Base-by-base conservation (phyloP, 2,888 invertebrate genomes). In the Scaptomyza cyrtandrae region DNA sequence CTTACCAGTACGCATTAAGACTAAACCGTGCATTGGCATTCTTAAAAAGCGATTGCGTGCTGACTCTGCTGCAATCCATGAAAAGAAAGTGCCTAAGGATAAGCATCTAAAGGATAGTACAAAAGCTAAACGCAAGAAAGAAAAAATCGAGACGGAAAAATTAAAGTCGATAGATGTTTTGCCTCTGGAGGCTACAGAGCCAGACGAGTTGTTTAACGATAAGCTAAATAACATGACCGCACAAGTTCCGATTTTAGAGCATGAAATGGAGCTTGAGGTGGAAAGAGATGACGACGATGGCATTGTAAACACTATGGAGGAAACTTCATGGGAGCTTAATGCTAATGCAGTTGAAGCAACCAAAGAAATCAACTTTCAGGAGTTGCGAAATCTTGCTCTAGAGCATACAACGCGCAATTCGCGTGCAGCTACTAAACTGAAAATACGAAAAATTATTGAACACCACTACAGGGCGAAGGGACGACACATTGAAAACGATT, bases 21-120 rank as follows among this genome's bases (percentile, higher is more conserved):
- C 96, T 1, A 97, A 96, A 90, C 97, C 97, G 1, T 95, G 95
- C 52, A 93, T 98, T 70, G 96, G 96, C 74, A 95, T 97, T 81
- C 93, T 98, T 81, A 95, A 95, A 91, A 85, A 82, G 54, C 93
- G 95, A 80, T 95, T 94, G 89, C 46, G 41, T 19, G 39, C 44
- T 6, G 33, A 11, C 1, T 46, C 16, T 6, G 13, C 11, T 1
- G 14, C 43, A 16, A 43, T 9, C 5, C 10, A n/a, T 6, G 61
- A 62, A 35, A 65, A 14, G 24, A 61, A 24, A 29, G 13, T 6
- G 35, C n/a, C 19, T 10, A 67, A 54, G 7, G 57, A 57, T 6
- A 60, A 52, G 14, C 24, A 5, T 2, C n/a, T 10, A 2, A 74
- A 57, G n/a, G 66, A 75, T 10, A 65, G 11, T 11, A 33, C 14